A percentile compares a stretch with the other conserved stretches of the same genome.
Conservation (phyloP, 2,113 vertebrate genomes). For the Oxyruncus cristatus region DNA sequence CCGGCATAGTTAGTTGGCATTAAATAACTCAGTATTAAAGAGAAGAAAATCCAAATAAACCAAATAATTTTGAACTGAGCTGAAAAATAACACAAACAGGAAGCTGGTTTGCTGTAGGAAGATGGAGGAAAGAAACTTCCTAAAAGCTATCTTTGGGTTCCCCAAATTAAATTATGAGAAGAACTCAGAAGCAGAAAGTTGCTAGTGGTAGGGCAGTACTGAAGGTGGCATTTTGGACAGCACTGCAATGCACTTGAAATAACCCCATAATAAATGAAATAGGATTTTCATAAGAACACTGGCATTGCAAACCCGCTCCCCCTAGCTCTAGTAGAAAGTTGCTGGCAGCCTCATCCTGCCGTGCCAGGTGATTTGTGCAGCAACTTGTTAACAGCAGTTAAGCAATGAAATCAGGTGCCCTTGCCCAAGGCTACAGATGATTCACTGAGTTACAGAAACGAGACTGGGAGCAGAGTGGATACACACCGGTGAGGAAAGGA, state of each 20-base stretch:
- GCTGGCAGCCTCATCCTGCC: background rate
- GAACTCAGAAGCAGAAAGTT: background rate
- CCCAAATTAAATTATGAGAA: background rate
- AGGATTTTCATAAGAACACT: background rate
- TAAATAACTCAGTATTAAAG: background rate
- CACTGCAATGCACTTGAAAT: background rate
- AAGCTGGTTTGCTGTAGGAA: background rate
- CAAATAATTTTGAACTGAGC: background rate
- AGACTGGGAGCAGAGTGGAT: background rate
- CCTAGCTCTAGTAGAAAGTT: background rate
- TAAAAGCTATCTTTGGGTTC: background rate
- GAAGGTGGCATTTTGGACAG: background rate
- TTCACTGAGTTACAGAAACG: background rate
- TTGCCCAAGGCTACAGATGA: background rate
- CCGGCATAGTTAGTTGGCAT: background rate
- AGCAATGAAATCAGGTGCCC: conserved; percentile 53
- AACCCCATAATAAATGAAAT: background rate
- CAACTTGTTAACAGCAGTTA: conserved; percentile 52
- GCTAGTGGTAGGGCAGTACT: background rate
- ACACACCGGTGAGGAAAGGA: background rate
- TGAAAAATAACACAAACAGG: background rate
- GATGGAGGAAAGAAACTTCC: background rate
- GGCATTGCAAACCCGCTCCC: background rate
- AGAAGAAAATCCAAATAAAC: background rate
- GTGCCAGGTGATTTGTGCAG: conserved; percentile 45